Percentiles rank a stretch among this genome's conserved stretches.
Evolutionary conservation across 2,888 invertebrate species (phyloP).

Genomic region (Drosophila sordidula): DNA sequence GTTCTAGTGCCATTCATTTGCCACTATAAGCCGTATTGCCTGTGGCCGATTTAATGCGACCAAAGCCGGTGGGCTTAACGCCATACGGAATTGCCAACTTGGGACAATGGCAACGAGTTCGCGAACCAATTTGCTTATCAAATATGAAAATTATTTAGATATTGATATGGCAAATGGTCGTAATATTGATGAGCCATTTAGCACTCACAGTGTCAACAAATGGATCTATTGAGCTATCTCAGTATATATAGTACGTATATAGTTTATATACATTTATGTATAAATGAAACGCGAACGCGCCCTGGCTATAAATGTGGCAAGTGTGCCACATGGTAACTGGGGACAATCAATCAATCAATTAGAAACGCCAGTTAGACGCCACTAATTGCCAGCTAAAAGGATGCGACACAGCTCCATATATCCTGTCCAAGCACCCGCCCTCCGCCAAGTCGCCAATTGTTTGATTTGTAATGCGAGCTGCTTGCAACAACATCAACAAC

Average conservation of each 20-base stretch:
- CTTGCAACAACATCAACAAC: constrained; percentile 9
- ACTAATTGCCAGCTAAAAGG: constrained; percentile 52
- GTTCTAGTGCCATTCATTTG: neutral
- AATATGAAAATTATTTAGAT: constrained; percentile 54
- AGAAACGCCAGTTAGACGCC: constrained; percentile 39
- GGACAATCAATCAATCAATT: constrained; percentile 59
- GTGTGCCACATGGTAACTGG: constrained; percentile 8
- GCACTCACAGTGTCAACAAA: constrained; percentile 28
- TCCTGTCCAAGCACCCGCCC: constrained; percentile 13
- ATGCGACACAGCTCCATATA: constrained; percentile 21
- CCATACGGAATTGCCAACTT: constrained; percentile 18
- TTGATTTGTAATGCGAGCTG: constrained; percentile 53
- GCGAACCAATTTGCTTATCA: constrained; percentile 54
- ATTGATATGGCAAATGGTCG: constrained; percentile 46
- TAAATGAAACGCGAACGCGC: constrained; percentile 6
- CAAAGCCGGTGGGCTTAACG: constrained; percentile 21
- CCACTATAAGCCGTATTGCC: neutral
- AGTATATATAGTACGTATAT: neutral
- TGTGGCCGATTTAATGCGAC: constrained; percentile 9
- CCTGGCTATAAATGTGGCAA: constrained; percentile 14
- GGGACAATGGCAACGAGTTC: neutral
- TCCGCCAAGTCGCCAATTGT: constrained; percentile 22
- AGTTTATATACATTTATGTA: neutral
- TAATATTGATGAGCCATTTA: constrained; percentile 47
- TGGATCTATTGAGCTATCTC: constrained; percentile 13